A percentile compares a stretch with the other conserved stretches of the same genome.
Evolutionary conservation across 2,113 vertebrate species (phyloP).

Genomic region (Podarcis raffonei): DNA sequence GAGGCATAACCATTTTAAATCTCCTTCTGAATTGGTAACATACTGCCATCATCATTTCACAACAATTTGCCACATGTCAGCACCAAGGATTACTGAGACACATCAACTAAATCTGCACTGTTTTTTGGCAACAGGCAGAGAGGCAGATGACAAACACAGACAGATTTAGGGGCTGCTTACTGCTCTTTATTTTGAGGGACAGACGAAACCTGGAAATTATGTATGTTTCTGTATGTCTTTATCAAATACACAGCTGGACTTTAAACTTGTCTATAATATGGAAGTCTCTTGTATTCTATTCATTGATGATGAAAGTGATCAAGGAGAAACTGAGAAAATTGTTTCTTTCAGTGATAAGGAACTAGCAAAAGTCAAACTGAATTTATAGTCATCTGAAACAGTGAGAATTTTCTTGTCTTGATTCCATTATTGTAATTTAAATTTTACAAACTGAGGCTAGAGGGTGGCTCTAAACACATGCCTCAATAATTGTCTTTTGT

Average conservation of each 20-base stretch:
- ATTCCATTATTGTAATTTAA: too few species aligned
- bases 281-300: neutral
- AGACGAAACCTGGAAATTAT: slow-evolving; percentile 7
- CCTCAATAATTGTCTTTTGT: neutral
- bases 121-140: slow-evolving; percentile 54
- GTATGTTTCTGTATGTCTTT: neutral
- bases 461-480: neutral
- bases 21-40: slow-evolving; percentile 76
- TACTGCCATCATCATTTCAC: slow-evolving; percentile 75
- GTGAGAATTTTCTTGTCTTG: too few species aligned
- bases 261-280: neutral
- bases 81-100: slow-evolving; percentile 64
- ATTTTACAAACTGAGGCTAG: neutral
- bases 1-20: slow-evolving; percentile 51
- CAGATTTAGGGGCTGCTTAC: slow-evolving; percentile 38
- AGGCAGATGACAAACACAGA: slow-evolving; percentile 62
- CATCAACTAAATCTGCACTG: slow-evolving; percentile 67
- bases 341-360: neutral
- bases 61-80: slow-evolving; percentile 74
- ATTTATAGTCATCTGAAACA: too few species aligned
- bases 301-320: neutral
- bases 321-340: neutral
- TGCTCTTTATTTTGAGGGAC: slow-evolving; percentile 33
- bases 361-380: neutral
- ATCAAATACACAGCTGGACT: neutral